Evolutionary conservation across 2,888 invertebrate genomes (phyloP).

Genomic region (Seira ritae): DNA sequence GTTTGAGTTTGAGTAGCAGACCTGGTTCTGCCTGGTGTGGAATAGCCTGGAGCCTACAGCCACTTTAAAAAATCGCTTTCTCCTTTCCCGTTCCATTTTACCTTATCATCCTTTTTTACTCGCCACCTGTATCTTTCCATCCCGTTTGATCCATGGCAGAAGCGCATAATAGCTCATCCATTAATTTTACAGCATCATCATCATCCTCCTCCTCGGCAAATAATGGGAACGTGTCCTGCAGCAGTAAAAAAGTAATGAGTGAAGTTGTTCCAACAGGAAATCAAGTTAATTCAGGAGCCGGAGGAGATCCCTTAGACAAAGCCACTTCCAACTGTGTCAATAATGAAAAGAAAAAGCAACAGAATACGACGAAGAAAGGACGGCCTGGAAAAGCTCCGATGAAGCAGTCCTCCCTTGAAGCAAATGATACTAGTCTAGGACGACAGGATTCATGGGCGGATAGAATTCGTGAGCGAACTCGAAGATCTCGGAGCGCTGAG

Average conservation of each 20-base stretch:
- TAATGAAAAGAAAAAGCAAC: slow-evolving; percentile 23
- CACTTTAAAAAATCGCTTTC: no score
- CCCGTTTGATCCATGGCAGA: slow-evolving; percentile 13
- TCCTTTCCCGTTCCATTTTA: no score
- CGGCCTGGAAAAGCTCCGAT: slow-evolving; percentile 38
- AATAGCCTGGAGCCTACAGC: no score
- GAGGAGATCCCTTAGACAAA: slow-evolving; percentile 30
- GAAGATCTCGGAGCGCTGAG: slow-evolving; percentile 49
- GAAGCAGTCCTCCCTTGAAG: slow-evolving; percentile 54
- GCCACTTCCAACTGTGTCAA: slow-evolving; percentile 9
- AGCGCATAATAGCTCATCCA: no score
- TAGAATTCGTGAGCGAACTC: slow-evolving; percentile 43
- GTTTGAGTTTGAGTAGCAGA: no score
- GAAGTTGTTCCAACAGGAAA: slow-evolving; percentile 33
- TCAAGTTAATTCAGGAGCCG: slow-evolving; percentile 29
- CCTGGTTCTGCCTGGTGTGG: no score
- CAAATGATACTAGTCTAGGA: slow-evolving; percentile 40
- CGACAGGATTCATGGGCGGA: slow-evolving; percentile 52
- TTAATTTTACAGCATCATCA: not conserved
- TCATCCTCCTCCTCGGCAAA: slow-evolving; percentile 12
- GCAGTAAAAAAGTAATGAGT: slow-evolving; percentile 17
- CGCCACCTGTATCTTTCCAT: no score
- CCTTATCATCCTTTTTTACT: no score
- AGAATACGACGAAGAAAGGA: slow-evolving; percentile 25
- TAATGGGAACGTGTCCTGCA: slow-evolving; percentile 28